phyloP scores from a whole-genome alignment of 2,113 vertebrate genomes.

The Mesitornis unicolor region DNA sequence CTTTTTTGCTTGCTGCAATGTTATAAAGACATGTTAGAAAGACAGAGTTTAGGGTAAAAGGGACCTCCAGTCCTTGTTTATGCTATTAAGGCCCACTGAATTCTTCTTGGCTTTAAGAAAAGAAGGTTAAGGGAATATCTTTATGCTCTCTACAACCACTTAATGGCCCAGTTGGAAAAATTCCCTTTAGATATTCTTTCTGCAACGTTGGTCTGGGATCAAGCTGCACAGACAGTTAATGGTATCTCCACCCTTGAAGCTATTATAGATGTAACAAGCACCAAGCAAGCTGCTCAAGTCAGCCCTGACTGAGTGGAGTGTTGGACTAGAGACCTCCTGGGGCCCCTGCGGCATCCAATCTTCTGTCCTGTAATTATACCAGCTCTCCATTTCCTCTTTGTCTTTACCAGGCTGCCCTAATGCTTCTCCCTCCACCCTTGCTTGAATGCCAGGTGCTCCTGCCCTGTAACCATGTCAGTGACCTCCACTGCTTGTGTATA shows the following conservation, averaged over 20 bases:
- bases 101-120: background rate
- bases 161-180: background rate
- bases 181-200: background rate
- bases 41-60: background rate
- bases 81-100: background rate
- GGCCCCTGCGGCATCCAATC: background rate
- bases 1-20: background rate
- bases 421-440: fast-evolving
- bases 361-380: background rate
- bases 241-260: background rate
- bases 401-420: background rate
- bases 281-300: background rate
- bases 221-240: fast-evolving
- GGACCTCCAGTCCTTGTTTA: background rate
- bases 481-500: background rate
- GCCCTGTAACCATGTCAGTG: background rate
- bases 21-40: background rate
- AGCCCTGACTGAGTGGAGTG: background rate
- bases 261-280: background rate
- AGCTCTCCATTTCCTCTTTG: background rate
- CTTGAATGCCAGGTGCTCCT: background rate
- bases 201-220: background rate
- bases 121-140: background rate
- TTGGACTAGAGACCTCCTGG: background rate
- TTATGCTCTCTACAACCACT: background rate